phyloP scores from a whole-genome alignment of 2,888 invertebrate species.

The Neria commutata region DNA sequence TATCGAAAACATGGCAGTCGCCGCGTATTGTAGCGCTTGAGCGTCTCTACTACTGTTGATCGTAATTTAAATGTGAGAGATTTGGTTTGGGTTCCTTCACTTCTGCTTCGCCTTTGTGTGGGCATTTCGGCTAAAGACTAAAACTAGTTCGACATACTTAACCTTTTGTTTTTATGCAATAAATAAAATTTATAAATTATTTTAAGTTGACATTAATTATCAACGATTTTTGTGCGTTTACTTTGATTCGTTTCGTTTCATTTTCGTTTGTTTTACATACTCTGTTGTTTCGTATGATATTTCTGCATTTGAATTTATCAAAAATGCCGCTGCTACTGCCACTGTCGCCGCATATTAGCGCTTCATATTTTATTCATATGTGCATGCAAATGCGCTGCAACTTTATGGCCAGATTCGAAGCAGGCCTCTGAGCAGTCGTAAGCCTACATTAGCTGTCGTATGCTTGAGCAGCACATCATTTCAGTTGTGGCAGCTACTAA shows the following conservation, averaged over 20 bases:
- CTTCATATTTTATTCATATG: too few relatives aligned
- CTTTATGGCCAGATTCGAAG: too few relatives aligned
- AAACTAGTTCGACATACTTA: slow-evolving; percentile 26
- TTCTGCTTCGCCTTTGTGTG: background rate
- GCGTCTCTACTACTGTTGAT: slow-evolving; percentile 26
- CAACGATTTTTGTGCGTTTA: background rate
- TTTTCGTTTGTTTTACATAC: background rate
- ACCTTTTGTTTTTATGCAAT: slow-evolving; percentile 30
- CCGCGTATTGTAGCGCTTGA: too few relatives aligned
- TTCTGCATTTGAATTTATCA: slow-evolving; percentile 29
- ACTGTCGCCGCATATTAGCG: background rate
- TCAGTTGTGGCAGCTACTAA: too few relatives aligned
- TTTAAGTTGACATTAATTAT: slow-evolving; percentile 33
- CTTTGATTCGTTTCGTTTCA: background rate
- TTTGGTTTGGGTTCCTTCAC: background rate
- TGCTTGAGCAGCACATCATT: too few relatives aligned
- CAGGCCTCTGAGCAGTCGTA: too few relatives aligned
- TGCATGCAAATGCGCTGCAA: too few relatives aligned
- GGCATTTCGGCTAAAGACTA: slow-evolving; percentile 7
- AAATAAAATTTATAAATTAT: slow-evolving; percentile 31
- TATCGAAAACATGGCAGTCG: background rate
- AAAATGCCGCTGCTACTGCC: slow-evolving; percentile 2
- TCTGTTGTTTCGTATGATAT: background rate
- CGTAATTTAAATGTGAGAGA: slow-evolving; percentile 13
- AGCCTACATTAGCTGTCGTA: too few relatives aligned